phyloP scores from a whole-genome alignment of 2,888 invertebrate genomes.

The Timandra comae region DNA sequence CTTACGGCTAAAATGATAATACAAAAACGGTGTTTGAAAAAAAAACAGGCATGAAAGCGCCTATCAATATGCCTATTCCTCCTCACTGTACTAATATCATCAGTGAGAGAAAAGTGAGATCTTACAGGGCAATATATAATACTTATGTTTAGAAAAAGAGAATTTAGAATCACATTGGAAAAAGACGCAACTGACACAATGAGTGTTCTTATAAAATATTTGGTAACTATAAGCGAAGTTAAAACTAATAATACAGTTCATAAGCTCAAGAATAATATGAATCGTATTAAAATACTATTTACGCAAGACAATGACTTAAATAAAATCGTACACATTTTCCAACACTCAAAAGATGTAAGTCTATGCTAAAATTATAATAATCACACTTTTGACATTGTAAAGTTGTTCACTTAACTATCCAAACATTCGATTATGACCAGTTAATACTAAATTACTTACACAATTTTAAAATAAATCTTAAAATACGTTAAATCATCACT shows the following conservation, averaged over 20 bases:
- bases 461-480: constrained; percentile 53
- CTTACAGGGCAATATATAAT: no score
- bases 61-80: no score
- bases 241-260: background rate
- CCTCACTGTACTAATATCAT: no score
- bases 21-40: no score
- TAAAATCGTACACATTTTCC: constrained; percentile 48
- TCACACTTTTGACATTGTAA: constrained; percentile 77
- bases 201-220: constrained; percentile 2
- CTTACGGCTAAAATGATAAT: no score
- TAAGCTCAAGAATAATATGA: no score
- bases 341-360: constrained; percentile 54
- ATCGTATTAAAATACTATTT: no score
- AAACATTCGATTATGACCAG: constrained; percentile 71
- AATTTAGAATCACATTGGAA: no score
- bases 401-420: constrained; percentile 67
- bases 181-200: background rate
- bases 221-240: constrained; percentile 10
- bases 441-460: constrained; percentile 59
- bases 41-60: no score
- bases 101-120: no score
- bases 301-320: constrained; percentile 68
- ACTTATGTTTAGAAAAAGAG: no score
- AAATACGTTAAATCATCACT: constrained; percentile 57
- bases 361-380: constrained; percentile 70